phyloP scores from a whole-genome alignment of 2,113 vertebrate genomes.

The Tilapia sparmanii region DNA sequence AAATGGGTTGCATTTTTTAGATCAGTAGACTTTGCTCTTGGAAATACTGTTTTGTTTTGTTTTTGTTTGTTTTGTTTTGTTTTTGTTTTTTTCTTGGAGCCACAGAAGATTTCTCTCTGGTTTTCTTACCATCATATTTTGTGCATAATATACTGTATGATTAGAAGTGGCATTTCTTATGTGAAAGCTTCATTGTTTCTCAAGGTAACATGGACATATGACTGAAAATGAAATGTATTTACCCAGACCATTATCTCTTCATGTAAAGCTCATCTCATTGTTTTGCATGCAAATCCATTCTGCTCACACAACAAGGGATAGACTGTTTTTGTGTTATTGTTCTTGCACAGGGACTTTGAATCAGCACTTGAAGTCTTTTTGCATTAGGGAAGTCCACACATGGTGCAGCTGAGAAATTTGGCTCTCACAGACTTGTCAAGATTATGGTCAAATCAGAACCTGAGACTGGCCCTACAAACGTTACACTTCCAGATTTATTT shows the following conservation, averaged over 20 bases:
- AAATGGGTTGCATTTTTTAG: conserved; percentile 45
- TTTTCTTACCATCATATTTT: conserved; percentile 54
- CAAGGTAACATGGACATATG: conserved; percentile 45
- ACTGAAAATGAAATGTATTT: conserved; percentile 61
- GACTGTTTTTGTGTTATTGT: conserved; percentile 62
- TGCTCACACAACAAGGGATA: conserved; percentile 47
- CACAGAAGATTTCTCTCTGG: conserved; percentile 42
- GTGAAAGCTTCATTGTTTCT: conserved; percentile 40
- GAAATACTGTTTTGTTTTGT: conserved; percentile 28
- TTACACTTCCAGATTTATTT: conserved; percentile 38
- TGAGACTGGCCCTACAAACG: background rate
- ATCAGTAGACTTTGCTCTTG: conserved; percentile 49
- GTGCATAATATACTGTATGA: conserved; percentile 63
- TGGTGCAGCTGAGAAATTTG: conserved; percentile 52
- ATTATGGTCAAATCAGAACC: conserved; percentile 21
- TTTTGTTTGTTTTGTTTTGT: background rate
- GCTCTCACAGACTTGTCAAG: conserved; percentile 33
- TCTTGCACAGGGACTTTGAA: conserved; percentile 50
- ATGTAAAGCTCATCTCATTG: conserved; percentile 59
- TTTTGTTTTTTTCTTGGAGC: conserved; percentile 6
- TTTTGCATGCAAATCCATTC: conserved; percentile 69
- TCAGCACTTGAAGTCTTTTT: conserved; percentile 58
- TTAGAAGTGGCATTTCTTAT: conserved; percentile 57
- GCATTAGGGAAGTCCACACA: conserved; percentile 51
- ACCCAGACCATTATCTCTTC: conserved; percentile 46